These are phyloP conservation scores for Vannuccia rotundouncinata DNA, from an alignment of 2,888 invertebrate genomes.

Conservation along the genomic window DNA sequence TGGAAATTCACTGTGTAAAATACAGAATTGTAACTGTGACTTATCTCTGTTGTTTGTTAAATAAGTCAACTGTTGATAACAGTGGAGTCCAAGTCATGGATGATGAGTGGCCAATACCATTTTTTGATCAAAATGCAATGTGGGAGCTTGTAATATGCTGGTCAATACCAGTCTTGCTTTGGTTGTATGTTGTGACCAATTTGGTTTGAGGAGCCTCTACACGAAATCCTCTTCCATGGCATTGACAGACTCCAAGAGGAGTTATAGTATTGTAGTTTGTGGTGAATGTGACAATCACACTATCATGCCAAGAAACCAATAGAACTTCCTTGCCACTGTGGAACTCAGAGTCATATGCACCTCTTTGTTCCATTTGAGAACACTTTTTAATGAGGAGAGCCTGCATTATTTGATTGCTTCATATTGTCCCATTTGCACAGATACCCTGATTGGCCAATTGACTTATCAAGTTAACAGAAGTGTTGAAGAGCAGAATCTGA, in stretches of 20 bases:
- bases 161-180: neutral
- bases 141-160: neutral
- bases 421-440: neutral
- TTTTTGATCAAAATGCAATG: conserved; percentile 27
- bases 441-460: neutral
- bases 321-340: neutral
- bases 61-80: conserved; percentile 25
- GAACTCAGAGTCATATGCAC: neutral
- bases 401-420: neutral
- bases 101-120: conserved; percentile 24
- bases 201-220: neutral
- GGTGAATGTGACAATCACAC: neutral
- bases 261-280: neutral
- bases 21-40: neutral
- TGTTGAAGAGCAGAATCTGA: neutral
- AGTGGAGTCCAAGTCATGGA: conserved; percentile 8
- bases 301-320: neutral
- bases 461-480: neutral
- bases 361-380: neutral
- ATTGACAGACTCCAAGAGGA: neutral
- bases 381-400: neutral
- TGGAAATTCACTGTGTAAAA: neutral
- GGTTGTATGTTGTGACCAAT: neutral
- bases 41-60: neutral
- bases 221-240: too few relatives aligned